A percentile compares a stretch with the other conserved stretches of the same genome.
Conservation (phyloP, 2,888 invertebrate genomes). For the Lacanobia oleracea region DNA sequence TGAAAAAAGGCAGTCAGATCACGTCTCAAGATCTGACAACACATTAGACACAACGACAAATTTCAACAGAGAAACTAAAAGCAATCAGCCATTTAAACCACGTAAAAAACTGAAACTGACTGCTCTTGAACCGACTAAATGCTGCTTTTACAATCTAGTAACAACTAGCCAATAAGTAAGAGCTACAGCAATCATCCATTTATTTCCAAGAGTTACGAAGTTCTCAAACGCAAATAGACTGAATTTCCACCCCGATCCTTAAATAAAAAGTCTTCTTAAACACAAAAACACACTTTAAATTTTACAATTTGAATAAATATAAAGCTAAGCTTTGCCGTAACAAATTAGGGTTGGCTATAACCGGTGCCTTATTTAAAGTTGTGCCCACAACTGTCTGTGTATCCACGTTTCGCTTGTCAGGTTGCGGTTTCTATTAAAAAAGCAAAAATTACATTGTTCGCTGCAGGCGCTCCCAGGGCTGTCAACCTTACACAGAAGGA, state of each 20-base stretch:
- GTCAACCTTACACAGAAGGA: slow-evolving; percentile 69
- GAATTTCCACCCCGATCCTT: background rate
- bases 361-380: slow-evolving; percentile 67
- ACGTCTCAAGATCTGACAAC: background rate
- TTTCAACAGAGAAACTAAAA: background rate
- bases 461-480: slow-evolving; percentile 70
- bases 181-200: background rate
- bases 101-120: background rate
- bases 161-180: background rate
- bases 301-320: slow-evolving; percentile 52
- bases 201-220: slow-evolving; percentile 2
- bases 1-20: too few relatives aligned
- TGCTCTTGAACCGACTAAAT: background rate
- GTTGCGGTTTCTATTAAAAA: slow-evolving; percentile 73
- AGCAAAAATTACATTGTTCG: slow-evolving; percentile 76
- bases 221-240: slow-evolving; percentile 18
- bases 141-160: background rate
- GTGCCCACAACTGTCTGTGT: slow-evolving; percentile 64
- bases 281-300: slow-evolving; percentile 54
- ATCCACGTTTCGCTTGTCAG: slow-evolving; percentile 70
- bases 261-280: slow-evolving; percentile 27
- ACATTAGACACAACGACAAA: background rate
- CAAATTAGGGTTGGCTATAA: slow-evolving; percentile 67
- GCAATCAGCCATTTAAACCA: background rate
- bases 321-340: slow-evolving; percentile 56